These are phyloP conservation scores for Drosophila algonquin DNA, from an alignment of 2,888 invertebrate genomes.

Conservation along the genomic window DNA sequence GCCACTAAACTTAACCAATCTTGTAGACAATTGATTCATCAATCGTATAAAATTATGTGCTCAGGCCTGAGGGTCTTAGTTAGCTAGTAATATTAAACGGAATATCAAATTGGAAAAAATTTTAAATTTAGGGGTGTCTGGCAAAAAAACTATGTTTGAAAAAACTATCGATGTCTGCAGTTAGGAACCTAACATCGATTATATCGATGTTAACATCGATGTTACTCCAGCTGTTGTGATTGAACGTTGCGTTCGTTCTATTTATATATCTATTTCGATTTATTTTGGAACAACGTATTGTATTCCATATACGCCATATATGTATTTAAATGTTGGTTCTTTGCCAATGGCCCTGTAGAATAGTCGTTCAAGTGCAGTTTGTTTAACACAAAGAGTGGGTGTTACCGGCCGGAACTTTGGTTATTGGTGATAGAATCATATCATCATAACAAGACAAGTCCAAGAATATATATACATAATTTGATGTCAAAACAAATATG, in stretches of 20 bases:
- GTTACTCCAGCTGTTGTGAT: slow-evolving; percentile 11
- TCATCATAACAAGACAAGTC: slow-evolving; percentile 28
- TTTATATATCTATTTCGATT: slow-evolving; percentile 67
- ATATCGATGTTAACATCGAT: too few relatives aligned
- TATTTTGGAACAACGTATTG: slow-evolving; percentile 69
- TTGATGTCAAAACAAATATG: slow-evolving; percentile 47
- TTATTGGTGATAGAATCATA: slow-evolving; percentile 21
- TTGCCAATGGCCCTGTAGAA: slow-evolving; percentile 10
- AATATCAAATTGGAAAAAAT: too few relatives aligned
- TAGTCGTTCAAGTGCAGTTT: slow-evolving; percentile 2
- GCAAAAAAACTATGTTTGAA: too few relatives aligned
- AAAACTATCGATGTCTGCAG: too few relatives aligned
- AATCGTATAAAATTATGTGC: too few relatives aligned
- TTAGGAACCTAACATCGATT: too few relatives aligned
- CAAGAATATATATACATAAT: slow-evolving; percentile 31
- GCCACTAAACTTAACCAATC: too few relatives aligned
- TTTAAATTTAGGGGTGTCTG: too few relatives aligned
- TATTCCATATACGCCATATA: slow-evolving; percentile 38
- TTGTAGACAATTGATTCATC: too few relatives aligned
- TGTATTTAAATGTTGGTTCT: slow-evolving; percentile 31
- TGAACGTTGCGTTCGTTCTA: slow-evolving; percentile 47
- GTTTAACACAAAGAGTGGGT: slow-evolving; percentile 8
- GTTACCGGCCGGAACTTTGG: slow-evolving; percentile 37
- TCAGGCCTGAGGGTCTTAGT: too few relatives aligned
- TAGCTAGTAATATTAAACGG: too few relatives aligned